Evolutionary conservation across 2,113 vertebrate species (phyloP).

Genomic region (Cairina moschata): DNA sequence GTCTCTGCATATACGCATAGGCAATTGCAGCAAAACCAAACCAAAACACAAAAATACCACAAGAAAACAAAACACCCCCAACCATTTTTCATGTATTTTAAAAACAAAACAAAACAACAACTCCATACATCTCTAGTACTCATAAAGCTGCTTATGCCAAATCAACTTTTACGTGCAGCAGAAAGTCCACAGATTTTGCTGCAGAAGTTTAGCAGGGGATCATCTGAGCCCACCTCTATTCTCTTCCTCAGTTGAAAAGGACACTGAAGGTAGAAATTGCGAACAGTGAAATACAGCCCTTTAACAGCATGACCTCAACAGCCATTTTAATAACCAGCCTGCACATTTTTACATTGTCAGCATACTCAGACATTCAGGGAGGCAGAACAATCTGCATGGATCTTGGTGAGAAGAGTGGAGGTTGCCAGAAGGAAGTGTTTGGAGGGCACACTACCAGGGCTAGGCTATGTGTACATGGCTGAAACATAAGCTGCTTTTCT

Average conservation of each 20-base stretch:
- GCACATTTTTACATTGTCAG: neutral
- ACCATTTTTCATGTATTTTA: neutral
- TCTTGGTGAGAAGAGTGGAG: slow-evolving; percentile 30
- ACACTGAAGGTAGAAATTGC: neutral
- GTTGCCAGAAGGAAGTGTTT: slow-evolving; percentile 24
- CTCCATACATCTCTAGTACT: neutral
- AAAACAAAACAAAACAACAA: no score
- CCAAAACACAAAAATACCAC: neutral
- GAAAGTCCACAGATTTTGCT: neutral
- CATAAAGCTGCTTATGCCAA: neutral
- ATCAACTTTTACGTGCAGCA: neutral
- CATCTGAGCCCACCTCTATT: neutral
- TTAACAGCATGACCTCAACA: neutral
- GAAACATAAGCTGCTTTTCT: slow-evolving; percentile 65
- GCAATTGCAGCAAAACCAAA: neutral
- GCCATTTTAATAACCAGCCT: neutral
- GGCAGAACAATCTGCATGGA: neutral
- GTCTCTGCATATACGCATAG: neutral
- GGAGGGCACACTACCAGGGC: slow-evolving; percentile 26
- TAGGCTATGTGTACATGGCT: slow-evolving; percentile 10
- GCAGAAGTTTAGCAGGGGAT: neutral
- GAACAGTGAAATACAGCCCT: neutral
- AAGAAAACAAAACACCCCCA: neutral
- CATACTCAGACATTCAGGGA: slow-evolving; percentile 12
- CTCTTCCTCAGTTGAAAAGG: neutral